Evolutionary conservation across 1,140 invertebrate species (phyloP).

Genomic region (Telenomus remus): DNA sequence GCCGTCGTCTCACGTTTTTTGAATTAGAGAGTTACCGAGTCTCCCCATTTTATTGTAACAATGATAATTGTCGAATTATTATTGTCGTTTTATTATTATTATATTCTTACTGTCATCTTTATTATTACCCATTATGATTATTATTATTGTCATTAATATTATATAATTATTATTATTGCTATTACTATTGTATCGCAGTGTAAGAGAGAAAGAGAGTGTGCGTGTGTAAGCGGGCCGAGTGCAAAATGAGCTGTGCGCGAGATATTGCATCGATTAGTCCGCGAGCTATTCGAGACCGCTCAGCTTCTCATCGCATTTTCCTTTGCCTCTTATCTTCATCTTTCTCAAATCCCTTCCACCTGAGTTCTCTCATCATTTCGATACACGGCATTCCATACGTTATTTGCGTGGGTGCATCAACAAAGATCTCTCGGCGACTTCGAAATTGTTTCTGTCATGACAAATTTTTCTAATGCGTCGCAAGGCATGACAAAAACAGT

Average conservation of each 20-base stretch:
- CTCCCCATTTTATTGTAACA: slow-evolving; percentile 60
- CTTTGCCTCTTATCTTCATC: slow-evolving; percentile 48
- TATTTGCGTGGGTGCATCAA: slow-evolving; percentile 50
- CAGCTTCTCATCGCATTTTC: slow-evolving; percentile 56
- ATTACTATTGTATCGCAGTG: slow-evolving; percentile 60
- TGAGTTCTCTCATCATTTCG: slow-evolving; percentile 53
- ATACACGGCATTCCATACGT: slow-evolving; percentile 55
- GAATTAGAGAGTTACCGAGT: slow-evolving; percentile 25
- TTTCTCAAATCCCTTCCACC: slow-evolving; percentile 44
- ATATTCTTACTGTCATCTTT: slow-evolving; percentile 59
- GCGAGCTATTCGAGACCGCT: slow-evolving; percentile 51
- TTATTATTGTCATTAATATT: slow-evolving; percentile 50
- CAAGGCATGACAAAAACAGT: slow-evolving; percentile 30
- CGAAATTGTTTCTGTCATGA: slow-evolving; percentile 57
- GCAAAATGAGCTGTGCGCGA: slow-evolving; percentile 63
- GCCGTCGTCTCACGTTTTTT: slow-evolving; percentile 52
- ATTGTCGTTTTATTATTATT: slow-evolving; percentile 63
- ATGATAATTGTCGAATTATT: slow-evolving; percentile 61
- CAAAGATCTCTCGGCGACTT: slow-evolving; percentile 52
- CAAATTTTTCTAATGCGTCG: slow-evolving; percentile 48
- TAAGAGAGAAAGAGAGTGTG: slow-evolving; percentile 21
- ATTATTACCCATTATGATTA: slow-evolving; percentile 62
- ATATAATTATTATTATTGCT: slow-evolving; percentile 59
- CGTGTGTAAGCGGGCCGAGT: slow-evolving; percentile 56
- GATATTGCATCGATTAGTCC: slow-evolving; percentile 55